Evolutionary conservation across 2,113 vertebrate genomes (phyloP).

Genomic region (Nesoenas mayeri): DNA sequence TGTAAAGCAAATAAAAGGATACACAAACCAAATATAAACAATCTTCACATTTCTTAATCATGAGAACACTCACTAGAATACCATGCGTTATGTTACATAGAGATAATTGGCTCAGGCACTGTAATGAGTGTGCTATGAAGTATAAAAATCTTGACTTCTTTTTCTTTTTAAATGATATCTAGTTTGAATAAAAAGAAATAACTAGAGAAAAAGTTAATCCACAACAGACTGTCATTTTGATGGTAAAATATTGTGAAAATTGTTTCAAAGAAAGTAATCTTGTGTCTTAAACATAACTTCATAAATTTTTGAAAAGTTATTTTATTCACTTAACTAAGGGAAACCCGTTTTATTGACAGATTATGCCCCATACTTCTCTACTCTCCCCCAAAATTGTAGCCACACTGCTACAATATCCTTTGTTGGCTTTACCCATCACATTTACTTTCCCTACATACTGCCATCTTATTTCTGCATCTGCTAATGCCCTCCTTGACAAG

Average conservation of each 20-base stretch:
- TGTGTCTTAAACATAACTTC: background rate
- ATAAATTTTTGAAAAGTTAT: background rate
- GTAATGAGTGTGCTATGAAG: background rate
- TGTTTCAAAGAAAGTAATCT: background rate
- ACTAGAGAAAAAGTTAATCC: background rate
- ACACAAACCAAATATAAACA: background rate
- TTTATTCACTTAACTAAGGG: background rate
- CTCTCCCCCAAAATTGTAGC: background rate
- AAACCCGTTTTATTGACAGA: background rate
- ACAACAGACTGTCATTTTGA: background rate
- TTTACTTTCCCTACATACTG: background rate
- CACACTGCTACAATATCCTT: fast-evolving
- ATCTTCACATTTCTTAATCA: background rate
- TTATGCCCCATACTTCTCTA: background rate
- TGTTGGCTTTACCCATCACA: background rate
- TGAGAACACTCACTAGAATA: background rate
- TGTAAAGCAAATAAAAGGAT: background rate
- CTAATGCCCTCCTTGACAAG: background rate
- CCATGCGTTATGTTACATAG: background rate
- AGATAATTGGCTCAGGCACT: background rate
- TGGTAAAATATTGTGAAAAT: background rate
- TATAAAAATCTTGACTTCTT: background rate
- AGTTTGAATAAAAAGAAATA: background rate
- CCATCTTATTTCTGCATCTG: background rate
- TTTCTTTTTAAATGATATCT: background rate